phyloP scores from a whole-genome alignment of 2,888 invertebrate genomes.

The Adelognathus sp. region DNA sequence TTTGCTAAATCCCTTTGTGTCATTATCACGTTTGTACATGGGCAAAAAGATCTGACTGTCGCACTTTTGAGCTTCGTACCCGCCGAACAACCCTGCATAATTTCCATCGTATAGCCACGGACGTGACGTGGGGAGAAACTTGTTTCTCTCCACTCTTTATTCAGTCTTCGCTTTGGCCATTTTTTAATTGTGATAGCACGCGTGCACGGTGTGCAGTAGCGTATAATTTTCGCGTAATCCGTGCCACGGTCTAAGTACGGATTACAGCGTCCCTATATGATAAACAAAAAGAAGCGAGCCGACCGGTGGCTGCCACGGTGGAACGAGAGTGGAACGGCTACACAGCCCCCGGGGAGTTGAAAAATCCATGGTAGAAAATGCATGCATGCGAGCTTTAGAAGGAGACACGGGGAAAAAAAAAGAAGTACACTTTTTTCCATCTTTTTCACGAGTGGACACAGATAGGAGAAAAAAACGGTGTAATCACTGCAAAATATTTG shows the following conservation, averaged over 20 bases:
- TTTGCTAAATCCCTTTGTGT: background rate
- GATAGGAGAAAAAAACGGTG: background rate
- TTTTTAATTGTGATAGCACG: conserved; percentile 60
- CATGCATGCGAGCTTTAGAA: conserved; percentile 15
- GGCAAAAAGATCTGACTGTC: background rate
- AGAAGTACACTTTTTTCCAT: background rate
- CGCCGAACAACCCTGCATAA: conserved; percentile 27
- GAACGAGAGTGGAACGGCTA: conserved; percentile 5
- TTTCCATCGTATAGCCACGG: conserved; percentile 18
- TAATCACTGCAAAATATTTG: background rate
- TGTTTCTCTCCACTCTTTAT: conserved; percentile 9
- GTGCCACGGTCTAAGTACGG: conserved; percentile 55
- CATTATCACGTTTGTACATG: background rate
- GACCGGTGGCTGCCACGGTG: conserved; percentile 6
- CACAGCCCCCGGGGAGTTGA: conserved; percentile 23
- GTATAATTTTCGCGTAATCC: conserved; percentile 63
- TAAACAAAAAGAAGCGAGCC: conserved; percentile 42
- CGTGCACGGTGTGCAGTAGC: conserved; percentile 27
- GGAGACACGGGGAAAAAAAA: conserved; percentile 7
- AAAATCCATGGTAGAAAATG: conserved; percentile 42
- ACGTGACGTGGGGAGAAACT: background rate
- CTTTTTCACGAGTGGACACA: background rate
- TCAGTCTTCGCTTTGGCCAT: conserved; percentile 35
- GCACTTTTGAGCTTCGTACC: conserved; percentile 28
- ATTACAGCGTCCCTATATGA: conserved; percentile 55